Base-by-base conservation (phyloP, 2,797 vertebrate genomes). In the Liasis olivaceus region DNA sequence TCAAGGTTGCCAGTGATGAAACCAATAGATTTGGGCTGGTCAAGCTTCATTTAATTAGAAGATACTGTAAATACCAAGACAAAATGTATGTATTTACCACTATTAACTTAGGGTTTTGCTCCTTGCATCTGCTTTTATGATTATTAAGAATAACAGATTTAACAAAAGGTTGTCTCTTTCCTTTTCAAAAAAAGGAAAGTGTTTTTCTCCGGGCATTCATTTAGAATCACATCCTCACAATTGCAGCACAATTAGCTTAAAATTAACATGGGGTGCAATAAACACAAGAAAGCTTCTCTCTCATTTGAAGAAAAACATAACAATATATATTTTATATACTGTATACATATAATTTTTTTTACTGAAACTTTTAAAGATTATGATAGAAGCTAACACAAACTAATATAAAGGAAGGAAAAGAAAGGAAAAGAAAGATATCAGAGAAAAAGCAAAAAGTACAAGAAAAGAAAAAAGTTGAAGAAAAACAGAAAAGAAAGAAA, bases 1-100 rank as follows among this genome's bases (percentile, higher is more conserved):
- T 95, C 97, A 96, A 97, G 96, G 96, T 96, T 96, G 93, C 95
- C 89, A 95, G 94, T 96, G 96, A 96, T 95, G 96, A 97, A 97
- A 96, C 97, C 95, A 96, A 97, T 97, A 96, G 95, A 81, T 94
- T 93, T 66, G 88, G 93, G 60, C 86, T 93, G 24, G 42, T 94
- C 85, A 91, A 93, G 88, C 95, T 93, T 93, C 93, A 88, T 95
- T 97, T 97, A 96, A 96, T 97, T 96, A 96, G 94, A 72, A 69
- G 88, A 47, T 7, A 0, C 93, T 62, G 92, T 92, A 97, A 96
- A 94, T 94, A 94, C 26, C 0, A 91, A 1, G 11, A 93, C 91
- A 95, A 59, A 88, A 59, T 3, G 22, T 91, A 92, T 91, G 89
- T 91, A 0, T 81, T 94, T 94, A 89, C 93, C 94, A 91, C 24